phyloP scores from a whole-genome alignment of 2,797 vertebrate species.

The Rhabdomys pumilio region DNA sequence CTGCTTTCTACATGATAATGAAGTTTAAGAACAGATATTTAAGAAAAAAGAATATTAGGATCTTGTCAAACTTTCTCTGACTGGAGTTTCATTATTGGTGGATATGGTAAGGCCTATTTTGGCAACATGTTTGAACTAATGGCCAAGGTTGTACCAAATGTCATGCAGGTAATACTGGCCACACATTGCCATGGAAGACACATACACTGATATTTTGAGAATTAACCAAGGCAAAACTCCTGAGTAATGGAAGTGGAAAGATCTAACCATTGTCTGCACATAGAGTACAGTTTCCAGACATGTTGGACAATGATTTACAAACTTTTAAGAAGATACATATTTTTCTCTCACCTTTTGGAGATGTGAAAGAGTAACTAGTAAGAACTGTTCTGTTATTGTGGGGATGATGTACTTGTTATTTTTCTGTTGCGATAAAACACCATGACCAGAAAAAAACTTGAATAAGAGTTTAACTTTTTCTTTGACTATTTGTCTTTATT shows the following conservation, averaged over 20 bases:
- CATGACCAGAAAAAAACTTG: not conserved
- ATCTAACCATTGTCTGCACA: not conserved
- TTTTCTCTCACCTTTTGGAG: not conserved
- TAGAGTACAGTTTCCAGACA: not conserved
- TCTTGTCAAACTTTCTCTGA: not conserved
- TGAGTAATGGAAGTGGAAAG: not conserved
- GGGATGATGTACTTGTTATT: not conserved
- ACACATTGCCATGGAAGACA: too few species aligned
- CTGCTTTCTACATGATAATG: not conserved
- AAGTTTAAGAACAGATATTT: not conserved
- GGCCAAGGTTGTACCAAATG: not conserved
- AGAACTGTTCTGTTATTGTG: not conserved
- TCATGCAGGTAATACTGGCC: not conserved
- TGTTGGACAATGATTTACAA: not conserved
- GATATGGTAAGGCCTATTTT: not conserved
- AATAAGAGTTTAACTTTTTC: too few species aligned
- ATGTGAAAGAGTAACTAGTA: not conserved
- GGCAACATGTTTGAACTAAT: not conserved
- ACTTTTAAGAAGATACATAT: not conserved
- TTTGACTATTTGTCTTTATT: too few species aligned
- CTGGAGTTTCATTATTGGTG: not conserved
- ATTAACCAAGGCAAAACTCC: not conserved
- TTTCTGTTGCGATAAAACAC: not conserved
- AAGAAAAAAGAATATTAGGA: not conserved
- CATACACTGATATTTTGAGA: not conserved